A percentile compares a stretch with the other conserved stretches of the same genome.
These are phyloP conservation scores for Lepus europaeus DNA, from an alignment of 2,113 vertebrate genomes.

Conservation along the genomic window DNA sequence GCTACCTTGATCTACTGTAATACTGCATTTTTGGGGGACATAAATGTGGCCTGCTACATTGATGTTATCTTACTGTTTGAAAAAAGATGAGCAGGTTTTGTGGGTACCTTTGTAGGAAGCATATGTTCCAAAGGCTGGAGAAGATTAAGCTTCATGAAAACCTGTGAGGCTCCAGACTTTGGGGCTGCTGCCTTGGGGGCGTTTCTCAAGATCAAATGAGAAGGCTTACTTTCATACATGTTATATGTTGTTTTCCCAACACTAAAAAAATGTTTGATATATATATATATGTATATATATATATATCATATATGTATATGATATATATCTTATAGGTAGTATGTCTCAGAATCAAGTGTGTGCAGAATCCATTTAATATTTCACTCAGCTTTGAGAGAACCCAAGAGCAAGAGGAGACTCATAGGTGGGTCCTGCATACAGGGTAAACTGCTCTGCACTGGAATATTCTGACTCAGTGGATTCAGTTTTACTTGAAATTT, in stretches of 20 bases:
- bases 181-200: not conserved
- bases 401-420: not conserved
- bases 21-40: not conserved
- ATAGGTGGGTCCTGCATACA: not conserved
- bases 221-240: not conserved
- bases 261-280: not conserved
- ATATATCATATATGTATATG: no score
- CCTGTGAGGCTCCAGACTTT: no score
- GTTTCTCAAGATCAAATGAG: not conserved
- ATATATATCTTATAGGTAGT: not conserved
- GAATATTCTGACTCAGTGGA: not conserved
- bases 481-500: not conserved
- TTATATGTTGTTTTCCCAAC: not conserved
- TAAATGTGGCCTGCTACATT: not conserved
- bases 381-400: slow-evolving; percentile 38
- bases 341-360: not conserved
- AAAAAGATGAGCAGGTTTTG: not conserved
- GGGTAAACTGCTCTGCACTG: not conserved
- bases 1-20: not conserved
- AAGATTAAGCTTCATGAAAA: not conserved
- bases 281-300: no score
- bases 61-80: slow-evolving; percentile 16
- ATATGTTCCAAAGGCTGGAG: not conserved
- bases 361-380: not conserved
- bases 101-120: not conserved